Percentiles rank a stretch among this genome's conserved stretches.
Conservation (phyloP, 2,888 invertebrate species). For the Odontothrips loti region DNA sequence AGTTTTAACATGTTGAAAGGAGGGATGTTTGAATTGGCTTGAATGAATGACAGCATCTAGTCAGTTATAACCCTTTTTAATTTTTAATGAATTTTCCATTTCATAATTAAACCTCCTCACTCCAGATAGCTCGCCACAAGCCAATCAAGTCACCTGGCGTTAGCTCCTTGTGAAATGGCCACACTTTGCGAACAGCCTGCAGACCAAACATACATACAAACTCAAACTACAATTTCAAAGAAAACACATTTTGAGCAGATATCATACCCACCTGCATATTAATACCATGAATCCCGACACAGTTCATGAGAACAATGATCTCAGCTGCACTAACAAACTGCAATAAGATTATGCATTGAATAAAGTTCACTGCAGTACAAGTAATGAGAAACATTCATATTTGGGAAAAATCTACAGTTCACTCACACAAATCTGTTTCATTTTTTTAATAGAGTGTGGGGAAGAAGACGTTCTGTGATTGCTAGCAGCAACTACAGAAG, state of each 20-base stretch:
- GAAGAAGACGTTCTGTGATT: background rate
- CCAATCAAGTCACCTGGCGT: background rate
- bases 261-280: background rate
- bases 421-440: background rate
- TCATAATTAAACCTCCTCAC: background rate
- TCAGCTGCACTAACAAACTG: background rate
- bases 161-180: background rate
- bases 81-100: background rate
- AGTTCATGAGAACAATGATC: background rate
- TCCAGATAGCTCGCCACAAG: background rate
- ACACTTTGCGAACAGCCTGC: background rate
- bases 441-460: background rate
- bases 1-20: background rate
- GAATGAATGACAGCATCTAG: background rate
- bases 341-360: background rate
- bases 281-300: background rate
- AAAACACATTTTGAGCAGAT: background rate
- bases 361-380: background rate
- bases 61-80: background rate
- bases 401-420: background rate
- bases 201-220: background rate
- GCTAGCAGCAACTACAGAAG: background rate
- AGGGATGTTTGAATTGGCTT: background rate
- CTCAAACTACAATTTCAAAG: background rate
- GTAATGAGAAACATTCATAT: background rate